These are phyloP conservation scores for Belgica antarctica DNA, from an alignment of 2,888 invertebrate species.

Conservation along the genomic window DNA sequence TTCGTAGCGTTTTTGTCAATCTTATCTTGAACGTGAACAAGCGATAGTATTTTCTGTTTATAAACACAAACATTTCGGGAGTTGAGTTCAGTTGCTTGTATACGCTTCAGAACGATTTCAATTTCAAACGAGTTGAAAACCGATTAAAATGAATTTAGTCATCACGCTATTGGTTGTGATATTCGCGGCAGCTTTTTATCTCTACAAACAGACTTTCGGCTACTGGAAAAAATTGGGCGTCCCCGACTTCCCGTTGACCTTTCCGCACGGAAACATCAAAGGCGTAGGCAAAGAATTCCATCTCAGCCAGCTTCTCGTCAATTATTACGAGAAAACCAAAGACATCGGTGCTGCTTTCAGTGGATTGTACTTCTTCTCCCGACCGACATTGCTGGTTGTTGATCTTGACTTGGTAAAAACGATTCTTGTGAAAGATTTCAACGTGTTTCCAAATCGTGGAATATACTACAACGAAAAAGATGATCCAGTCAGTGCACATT, in stretches of 20 bases:
- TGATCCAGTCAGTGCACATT: conserved; percentile 47
- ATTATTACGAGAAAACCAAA: conserved; percentile 15
- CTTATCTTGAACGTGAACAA: not conserved
- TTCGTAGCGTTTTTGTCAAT: no score
- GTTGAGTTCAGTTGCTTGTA: not conserved
- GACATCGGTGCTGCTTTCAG: not conserved
- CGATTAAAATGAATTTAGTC: not conserved
- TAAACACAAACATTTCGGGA: not conserved
- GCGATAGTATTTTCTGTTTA: not conserved
- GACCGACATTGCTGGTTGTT: conserved; percentile 45
- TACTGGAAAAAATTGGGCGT: conserved; percentile 26
- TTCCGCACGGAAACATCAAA: conserved; percentile 26
- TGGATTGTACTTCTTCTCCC: conserved; percentile 16
- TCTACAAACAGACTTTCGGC: not conserved
- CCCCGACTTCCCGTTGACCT: not conserved
- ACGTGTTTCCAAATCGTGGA: conserved; percentile 48
- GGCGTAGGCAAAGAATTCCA: not conserved
- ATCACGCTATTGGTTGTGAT: not conserved
- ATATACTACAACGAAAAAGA: conserved; percentile 46
- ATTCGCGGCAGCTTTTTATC: not conserved
- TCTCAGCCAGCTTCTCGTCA: not conserved
- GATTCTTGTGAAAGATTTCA: conserved; percentile 48
- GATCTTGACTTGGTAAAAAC: conserved; percentile 48
- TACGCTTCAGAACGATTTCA: not conserved
- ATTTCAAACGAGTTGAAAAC: not conserved